phyloP scores from a whole-genome alignment of 1,140 invertebrate genomes.

The Trichonephila clavipes region DNA sequence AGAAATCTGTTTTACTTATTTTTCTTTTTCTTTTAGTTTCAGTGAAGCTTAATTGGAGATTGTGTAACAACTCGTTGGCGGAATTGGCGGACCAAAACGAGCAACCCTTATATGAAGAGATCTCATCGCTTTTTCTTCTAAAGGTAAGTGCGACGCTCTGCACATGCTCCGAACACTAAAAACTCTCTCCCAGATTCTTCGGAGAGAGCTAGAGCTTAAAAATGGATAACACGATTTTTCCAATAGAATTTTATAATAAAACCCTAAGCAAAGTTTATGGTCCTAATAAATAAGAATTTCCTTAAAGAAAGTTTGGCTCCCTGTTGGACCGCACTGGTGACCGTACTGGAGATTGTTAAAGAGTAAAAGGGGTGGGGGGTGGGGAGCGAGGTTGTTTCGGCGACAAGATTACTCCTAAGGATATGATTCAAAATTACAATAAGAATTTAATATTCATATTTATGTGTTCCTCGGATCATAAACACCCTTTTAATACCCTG shows the following conservation, averaged over 20 bases:
- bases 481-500: conserved; percentile 75
- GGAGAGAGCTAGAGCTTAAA: conserved; percentile 55
- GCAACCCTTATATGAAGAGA: conserved; percentile 68
- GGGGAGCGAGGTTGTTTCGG: conserved; percentile 24
- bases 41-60: neutral
- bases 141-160: conserved; percentile 57
- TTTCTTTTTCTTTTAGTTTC: neutral
- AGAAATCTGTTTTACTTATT: neutral
- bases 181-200: neutral
- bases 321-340: conserved; percentile 41
- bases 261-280: conserved; percentile 75
- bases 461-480: conserved; percentile 74
- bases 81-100: conserved; percentile 45
- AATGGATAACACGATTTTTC: conserved; percentile 76
- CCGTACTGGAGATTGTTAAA: conserved; percentile 33
- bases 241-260: conserved; percentile 77
- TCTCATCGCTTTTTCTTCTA: conserved; percentile 54
- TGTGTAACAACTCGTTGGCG: conserved; percentile 37
- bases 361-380: neutral
- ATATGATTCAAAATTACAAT: conserved; percentile 76
- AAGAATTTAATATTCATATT: conserved; percentile 77
- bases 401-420: conserved; percentile 74
- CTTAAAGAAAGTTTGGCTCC: conserved; percentile 67
- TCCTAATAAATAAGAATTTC: conserved; percentile 75
- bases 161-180: conserved; percentile 73